Percentiles rank a stretch among this genome's conserved stretches.
Evolutionary conservation across 1,140 invertebrate genomes (phyloP).

Genomic region (Stratiolaelaps scimitus): DNA sequence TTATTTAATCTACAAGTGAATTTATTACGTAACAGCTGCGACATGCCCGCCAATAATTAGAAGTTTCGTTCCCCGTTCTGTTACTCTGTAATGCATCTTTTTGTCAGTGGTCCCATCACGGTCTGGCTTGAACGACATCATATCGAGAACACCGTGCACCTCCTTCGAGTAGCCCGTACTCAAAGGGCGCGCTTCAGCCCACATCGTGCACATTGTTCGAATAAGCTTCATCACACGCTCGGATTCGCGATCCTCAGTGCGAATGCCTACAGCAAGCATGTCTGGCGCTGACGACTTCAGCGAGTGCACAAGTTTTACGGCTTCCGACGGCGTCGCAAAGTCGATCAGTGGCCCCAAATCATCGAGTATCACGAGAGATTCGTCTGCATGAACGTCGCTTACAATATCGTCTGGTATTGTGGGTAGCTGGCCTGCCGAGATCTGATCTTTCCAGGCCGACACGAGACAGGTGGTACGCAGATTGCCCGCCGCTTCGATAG

Average conservation of each 20-base stretch:
- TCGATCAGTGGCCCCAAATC: not conserved
- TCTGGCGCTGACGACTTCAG: not conserved
- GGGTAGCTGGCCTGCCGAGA: not conserved
- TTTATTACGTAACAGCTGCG: not conserved
- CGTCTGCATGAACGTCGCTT: not conserved
- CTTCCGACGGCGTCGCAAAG: not conserved
- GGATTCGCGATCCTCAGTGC: not conserved
- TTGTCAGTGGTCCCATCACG: not conserved
- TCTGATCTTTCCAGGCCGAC: not conserved
- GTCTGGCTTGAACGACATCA: not conserved
- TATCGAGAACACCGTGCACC: not conserved
- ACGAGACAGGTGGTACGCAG: slow-evolving; percentile 4
- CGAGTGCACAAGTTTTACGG: not conserved
- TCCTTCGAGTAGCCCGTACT: slow-evolving; percentile 21
- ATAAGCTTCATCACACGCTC: slow-evolving; percentile 6
- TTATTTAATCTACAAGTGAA: too few species aligned
- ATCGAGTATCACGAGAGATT: not conserved
- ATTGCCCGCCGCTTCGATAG: not conserved
- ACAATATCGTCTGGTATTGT: not conserved
- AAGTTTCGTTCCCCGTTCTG: slow-evolving; percentile 11
- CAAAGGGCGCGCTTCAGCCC: not conserved
- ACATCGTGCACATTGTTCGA: slow-evolving; percentile 1
- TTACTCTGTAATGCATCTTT: slow-evolving; percentile 18
- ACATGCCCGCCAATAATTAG: slow-evolving; percentile 5
- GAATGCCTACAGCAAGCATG: not conserved